phyloP scores from a whole-genome alignment of 2,888 invertebrate genomes.

The Tenthredo mesomela region DNA sequence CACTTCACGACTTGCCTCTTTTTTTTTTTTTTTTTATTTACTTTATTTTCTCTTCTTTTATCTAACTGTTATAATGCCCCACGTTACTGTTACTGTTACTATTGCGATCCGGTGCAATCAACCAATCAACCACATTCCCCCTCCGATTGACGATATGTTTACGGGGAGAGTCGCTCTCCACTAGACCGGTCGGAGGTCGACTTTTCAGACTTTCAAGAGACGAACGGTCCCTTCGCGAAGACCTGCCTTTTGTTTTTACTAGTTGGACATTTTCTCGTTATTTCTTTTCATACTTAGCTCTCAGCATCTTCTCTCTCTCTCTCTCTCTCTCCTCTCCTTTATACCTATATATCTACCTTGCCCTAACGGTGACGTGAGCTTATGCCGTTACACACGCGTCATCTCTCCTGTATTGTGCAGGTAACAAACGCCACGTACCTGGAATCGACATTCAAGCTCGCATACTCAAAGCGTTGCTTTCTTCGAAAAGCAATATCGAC shows the following conservation, averaged over 20 bases:
- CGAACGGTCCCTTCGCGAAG: slow-evolving; percentile 26
- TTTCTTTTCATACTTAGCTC: neutral
- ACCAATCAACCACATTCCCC: slow-evolving; percentile 45
- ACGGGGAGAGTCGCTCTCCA: neutral
- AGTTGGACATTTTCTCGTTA: neutral
- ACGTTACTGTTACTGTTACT: slow-evolving; percentile 28
- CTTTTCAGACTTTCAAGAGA: slow-evolving; percentile 43
- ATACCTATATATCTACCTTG: neutral
- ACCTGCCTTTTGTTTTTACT: slow-evolving; percentile 19
- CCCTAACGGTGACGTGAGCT: slow-evolving; percentile 63
- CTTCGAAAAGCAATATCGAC: slow-evolving; percentile 16
- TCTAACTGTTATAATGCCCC: slow-evolving; percentile 43
- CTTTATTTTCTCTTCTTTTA: slow-evolving; percentile 58
- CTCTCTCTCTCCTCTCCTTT: neutral
- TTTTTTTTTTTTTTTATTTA: too few species aligned
- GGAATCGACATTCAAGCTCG: slow-evolving; percentile 24
- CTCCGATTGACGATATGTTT: slow-evolving; percentile 20
- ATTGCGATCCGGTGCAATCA: slow-evolving; percentile 37
- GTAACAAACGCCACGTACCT: slow-evolving; percentile 55
- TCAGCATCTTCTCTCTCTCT: neutral
- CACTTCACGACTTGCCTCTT: neutral
- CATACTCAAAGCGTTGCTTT: neutral
- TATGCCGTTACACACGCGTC: slow-evolving; percentile 64
- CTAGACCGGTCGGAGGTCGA: slow-evolving; percentile 45
- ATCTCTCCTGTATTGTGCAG: slow-evolving; percentile 68